These are phyloP conservation scores for Acanthosepion esculentum DNA, from an alignment of 2,888 invertebrate genomes.

Conservation along the genomic window DNA sequence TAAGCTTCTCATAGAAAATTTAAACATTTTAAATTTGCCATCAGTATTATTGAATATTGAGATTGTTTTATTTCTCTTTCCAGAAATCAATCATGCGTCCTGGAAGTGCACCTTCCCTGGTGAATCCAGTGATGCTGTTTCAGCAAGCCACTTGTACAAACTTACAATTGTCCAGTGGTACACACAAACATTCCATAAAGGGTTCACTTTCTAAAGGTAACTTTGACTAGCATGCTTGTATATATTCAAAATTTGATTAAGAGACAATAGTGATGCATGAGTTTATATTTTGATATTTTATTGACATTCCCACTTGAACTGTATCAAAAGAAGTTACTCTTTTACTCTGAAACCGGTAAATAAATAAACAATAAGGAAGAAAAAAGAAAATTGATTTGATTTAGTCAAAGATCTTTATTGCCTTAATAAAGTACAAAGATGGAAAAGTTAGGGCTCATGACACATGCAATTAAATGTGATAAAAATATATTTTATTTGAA, in stretches of 20 bases:
- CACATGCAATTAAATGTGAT: background rate
- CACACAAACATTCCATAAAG: slow-evolving; percentile 54
- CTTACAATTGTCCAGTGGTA: slow-evolving; percentile 51
- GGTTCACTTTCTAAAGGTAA: slow-evolving; percentile 59
- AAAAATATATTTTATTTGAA: background rate
- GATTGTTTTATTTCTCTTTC: background rate
- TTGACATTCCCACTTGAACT: background rate
- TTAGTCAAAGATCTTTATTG: background rate
- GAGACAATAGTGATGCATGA: background rate
- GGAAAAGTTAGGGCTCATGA: background rate
- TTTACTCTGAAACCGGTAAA: background rate
- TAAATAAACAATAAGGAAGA: background rate
- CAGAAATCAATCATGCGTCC: slow-evolving; percentile 57
- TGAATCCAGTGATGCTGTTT: slow-evolving; percentile 58
- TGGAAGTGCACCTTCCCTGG: slow-evolving; percentile 56
- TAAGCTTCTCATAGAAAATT: background rate
- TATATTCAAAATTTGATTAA: too few species aligned
- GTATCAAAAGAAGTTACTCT: background rate
- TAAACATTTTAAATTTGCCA: background rate
- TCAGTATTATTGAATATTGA: background rate
- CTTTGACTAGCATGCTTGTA: too few species aligned
- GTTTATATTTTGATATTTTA: background rate
- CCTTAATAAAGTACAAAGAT: background rate
- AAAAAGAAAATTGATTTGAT: background rate
- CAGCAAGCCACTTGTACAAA: slow-evolving; percentile 54